These are phyloP conservation scores for Sebastes iracundus DNA, from an alignment of 2,797 vertebrate species.

Conservation along the genomic window DNA sequence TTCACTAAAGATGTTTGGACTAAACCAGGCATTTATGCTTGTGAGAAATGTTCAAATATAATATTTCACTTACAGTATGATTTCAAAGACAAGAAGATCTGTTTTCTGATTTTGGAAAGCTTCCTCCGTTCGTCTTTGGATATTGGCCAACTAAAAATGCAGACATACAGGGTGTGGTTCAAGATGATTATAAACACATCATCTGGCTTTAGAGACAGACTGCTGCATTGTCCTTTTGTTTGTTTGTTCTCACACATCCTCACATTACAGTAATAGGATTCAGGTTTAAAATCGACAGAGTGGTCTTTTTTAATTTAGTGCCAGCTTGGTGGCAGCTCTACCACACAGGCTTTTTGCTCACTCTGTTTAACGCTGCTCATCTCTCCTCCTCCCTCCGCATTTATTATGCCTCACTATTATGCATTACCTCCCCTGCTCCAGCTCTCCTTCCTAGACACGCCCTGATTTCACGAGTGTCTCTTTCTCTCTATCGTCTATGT, in stretches of 20 bases:
- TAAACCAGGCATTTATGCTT: not conserved
- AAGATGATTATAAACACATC: not conserved
- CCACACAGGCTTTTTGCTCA: slow-evolving; percentile 5
- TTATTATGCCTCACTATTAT: not conserved
- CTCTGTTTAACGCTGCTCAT: not conserved
- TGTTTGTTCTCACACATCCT: not conserved
- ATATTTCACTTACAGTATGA: not conserved
- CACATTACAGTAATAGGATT: not conserved
- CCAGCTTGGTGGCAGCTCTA: slow-evolving; percentile 9
- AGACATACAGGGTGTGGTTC: not conserved
- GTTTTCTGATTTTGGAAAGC: not conserved
- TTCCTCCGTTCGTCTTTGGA: not conserved
- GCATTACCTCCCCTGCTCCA: not conserved
- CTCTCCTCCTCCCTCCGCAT: not conserved
- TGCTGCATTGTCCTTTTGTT: not conserved
- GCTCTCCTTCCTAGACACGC: not conserved
- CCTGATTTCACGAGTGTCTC: slow-evolving; percentile 1
- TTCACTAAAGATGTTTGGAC: slow-evolving; percentile 16
- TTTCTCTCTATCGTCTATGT: not conserved
- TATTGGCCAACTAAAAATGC: not conserved
- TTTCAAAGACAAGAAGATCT: not conserved
- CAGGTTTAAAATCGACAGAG: not conserved
- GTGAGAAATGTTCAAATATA: not conserved
- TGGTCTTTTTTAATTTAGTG: slow-evolving; percentile 11
- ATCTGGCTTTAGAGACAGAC: not conserved